Base-by-base conservation (phyloP, 2,113 vertebrate species). In the Melanotaenia duboulayi region DNA sequence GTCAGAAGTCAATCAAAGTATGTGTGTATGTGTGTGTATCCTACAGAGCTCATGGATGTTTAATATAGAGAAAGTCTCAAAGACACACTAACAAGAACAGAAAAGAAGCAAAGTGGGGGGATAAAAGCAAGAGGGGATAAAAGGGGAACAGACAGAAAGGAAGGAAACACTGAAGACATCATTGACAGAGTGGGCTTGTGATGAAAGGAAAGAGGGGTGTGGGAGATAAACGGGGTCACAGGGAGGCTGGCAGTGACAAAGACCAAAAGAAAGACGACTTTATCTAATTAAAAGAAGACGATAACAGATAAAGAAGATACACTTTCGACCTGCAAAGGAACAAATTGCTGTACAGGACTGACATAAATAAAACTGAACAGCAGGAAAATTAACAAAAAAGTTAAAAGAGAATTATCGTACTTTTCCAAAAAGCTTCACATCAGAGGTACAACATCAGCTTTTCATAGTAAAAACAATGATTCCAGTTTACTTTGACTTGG, bases 91-190 rank as follows among this genome's bases (percentile, higher is more conserved):
- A 81, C 78, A 19, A 49, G 68, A 74, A 39, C 3, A 60, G 37
- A 59, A 71, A 66, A 76, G 71, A 61, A 20, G 17, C 63, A 74
- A 70, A 61, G 64, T 51, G 32, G 8, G 17, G 17, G 74, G 83
- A 88, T 84, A 59, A 85, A 88, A 87, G 86, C 70, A 55, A 54
- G 5, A 39, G 16, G 28, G 57, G 55, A 67, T 58, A 80, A 52
- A 65, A 68, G 24, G 61, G 56, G 35, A 54, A 50, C 51, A 67
- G 77, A 52, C 65, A 63, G 65, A 70, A 76, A 83, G 83, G 72
- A 80, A 81, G 73, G 70, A 78, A 87, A 59, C 12, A 59, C 48
- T 37, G 67, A 80, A 62, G 72, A 87, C 75, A 78, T 66, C 67
- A 57, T 28, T 54, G 72, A 71, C 63, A 67, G 65, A 65, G 56